Evolutionary conservation across 2,888 invertebrate genomes (phyloP).

Genomic region (Cephus sareptanus): DNA sequence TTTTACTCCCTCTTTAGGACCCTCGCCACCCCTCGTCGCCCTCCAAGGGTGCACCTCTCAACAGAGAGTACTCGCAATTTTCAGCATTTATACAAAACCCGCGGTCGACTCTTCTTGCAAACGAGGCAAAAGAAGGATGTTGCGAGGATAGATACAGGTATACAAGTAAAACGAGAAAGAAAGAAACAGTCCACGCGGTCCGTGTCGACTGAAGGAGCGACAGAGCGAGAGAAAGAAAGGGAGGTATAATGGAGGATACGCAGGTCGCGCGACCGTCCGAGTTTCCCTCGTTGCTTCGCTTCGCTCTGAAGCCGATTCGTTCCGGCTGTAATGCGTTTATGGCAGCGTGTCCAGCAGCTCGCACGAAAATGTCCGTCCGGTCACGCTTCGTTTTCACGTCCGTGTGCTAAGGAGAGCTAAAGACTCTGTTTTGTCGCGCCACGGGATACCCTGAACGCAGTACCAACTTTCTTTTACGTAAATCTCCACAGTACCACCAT

Average conservation of each 20-base stretch:
- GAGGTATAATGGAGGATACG: slow-evolving; percentile 20
- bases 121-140: not conserved
- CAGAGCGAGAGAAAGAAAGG: slow-evolving; percentile 26
- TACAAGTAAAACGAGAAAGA: not conserved
- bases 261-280: slow-evolving; percentile 44
- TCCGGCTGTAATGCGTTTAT: slow-evolving; percentile 61
- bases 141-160: not conserved
- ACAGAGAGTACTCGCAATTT: slow-evolving; percentile 34
- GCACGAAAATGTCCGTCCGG: slow-evolving; percentile 25
- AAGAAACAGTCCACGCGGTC: slow-evolving; percentile 6
- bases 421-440: slow-evolving; percentile 51
- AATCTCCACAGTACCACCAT: not conserved
- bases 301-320: slow-evolving; percentile 51
- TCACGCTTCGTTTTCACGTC: slow-evolving; percentile 40
- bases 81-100: slow-evolving; percentile 28
- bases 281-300: slow-evolving; percentile 46
- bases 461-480: not conserved
- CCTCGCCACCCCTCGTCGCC: not conserved
- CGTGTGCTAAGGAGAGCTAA: slow-evolving; percentile 54
- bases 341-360: slow-evolving; percentile 37
- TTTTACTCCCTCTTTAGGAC: slow-evolving; percentile 12
- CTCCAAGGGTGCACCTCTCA: slow-evolving; percentile 32
- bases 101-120: not conserved
- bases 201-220: slow-evolving; percentile 9
- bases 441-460: not conserved